Evolutionary conservation across 2,113 vertebrate genomes (phyloP).

Genomic region (Zosterops lateralis): DNA sequence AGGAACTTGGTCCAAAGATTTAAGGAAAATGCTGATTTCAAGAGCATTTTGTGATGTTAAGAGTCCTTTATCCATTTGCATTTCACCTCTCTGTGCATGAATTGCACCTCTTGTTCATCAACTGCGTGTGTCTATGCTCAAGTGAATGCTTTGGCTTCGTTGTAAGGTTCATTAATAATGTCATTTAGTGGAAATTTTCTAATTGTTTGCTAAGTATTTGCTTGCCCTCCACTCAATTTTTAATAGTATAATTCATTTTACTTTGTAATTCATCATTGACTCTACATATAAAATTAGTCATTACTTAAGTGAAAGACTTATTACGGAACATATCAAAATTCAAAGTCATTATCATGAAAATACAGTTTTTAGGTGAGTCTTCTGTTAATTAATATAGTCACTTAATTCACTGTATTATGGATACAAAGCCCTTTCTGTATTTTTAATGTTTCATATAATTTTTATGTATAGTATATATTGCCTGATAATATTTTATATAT

Average conservation of each 20-base stretch:
- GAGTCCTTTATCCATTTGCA: background rate
- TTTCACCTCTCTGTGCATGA: background rate
- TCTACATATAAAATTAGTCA: background rate
- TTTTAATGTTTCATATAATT: background rate
- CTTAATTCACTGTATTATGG: background rate
- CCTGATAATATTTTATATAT: background rate
- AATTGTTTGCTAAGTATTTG: slow-evolving; percentile 37
- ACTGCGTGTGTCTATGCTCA: background rate
- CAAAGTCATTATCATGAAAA: background rate
- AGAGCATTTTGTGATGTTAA: background rate
- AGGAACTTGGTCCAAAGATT: background rate
- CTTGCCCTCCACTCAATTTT: slow-evolving; percentile 23
- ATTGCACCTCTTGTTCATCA: background rate
- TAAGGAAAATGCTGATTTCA: background rate
- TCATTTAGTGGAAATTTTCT: slow-evolving; percentile 13
- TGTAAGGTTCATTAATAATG: background rate
- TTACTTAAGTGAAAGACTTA: background rate
- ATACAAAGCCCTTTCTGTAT: background rate
- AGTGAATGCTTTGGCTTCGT: background rate
- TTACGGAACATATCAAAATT: slow-evolving; percentile 25
- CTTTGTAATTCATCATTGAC: slow-evolving; percentile 13
- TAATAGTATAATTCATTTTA: slow-evolving; percentile 31
- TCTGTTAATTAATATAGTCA: slow-evolving; percentile 10
- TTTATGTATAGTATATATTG: background rate
- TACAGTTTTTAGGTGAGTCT: background rate